Evolutionary conservation across 2,113 vertebrate genomes (phyloP), one percentile per base, ranked within the genome.

Genomic region (Xiphophorus hellerii): DNA sequence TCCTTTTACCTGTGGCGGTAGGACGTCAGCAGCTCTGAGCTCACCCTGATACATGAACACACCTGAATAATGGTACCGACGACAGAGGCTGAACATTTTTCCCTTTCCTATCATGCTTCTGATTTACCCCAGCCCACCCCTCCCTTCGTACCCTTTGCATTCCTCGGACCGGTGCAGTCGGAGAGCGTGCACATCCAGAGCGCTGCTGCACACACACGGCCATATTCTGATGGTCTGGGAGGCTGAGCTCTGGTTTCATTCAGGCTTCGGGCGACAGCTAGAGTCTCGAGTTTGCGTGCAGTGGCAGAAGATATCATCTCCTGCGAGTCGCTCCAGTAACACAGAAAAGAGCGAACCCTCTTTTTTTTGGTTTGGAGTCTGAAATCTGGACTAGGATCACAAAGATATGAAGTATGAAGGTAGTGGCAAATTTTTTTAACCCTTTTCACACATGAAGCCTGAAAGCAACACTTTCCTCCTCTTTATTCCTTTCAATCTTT

Each of bases 201-300:
- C 65, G 71, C 62, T 72, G 64, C 63, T 54, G 20, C 78, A 37
- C 73, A 66, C 79, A 71, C 84, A 74, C 68, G 77, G 33, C 71
- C 74, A 86, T 82, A 89, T 77, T 89, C 77, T 85, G 83, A 75
- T 60, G 39, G 80, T 81, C 77, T 86, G 84, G 84, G 92, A 93
- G 86, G 89, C 78, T 88, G 92, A 74, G 83, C 86, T 94, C 92
- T 90, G 77, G 93, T 94, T 95, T 94, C 94, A 91, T 88, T 92
- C 81, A 87, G 87, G 89, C 90, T 91, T 86, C 69, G 81, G 90
- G 87, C 92, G 72, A 90, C 85, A 82, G 84, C 78, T 84, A 42
- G 71, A 89, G 88, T 90, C 86, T 88, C 14, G 69, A 79, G 85
- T 92, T 93, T 90, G 81, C 81, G 73, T 89, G 88, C 82, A 76